Base-by-base conservation (phyloP, 1,140 invertebrate genomes). In the Ceratina japonica region DNA sequence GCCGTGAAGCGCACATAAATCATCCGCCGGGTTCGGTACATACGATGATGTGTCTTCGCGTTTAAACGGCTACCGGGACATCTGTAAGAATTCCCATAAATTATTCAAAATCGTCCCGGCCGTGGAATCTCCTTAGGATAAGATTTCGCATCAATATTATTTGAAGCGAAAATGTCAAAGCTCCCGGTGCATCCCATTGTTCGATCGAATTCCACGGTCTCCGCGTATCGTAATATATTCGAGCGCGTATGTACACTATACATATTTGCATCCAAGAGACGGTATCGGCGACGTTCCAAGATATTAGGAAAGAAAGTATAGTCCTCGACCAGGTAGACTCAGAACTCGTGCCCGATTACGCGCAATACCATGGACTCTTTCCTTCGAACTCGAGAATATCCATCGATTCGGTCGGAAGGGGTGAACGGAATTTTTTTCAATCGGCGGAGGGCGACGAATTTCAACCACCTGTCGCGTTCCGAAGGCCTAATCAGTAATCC, bases 381-480 rank as follows among this genome's bases (percentile, higher is more conserved):
- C 4, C 2, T 31, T 31, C 27, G 4, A 31, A 31, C 27, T 4
- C 27, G 27, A 4, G 1, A 31, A 31, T 31, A n/a, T n/a, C n/a
- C 27, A 31, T 31, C 27, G 2, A 31, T 31, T 31, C 27, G 18
- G 18, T 63, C n/a, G 24, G 10, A 20, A 37, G 4, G 18, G 18
- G 5, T 12, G 64, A 22, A 24, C n/a, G 20, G 37, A 51, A 49
- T 51, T 24, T n/a, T 22, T 59, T 58, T 71, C 20, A 0, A 20
- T 10, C n/a, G 22, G 1, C 13, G 3, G 56, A 16, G 7, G 13
- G 13, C 16, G 58, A 63, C 22, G 27, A 61, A 72, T 63, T 63
- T 78, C 69, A 31, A 78, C 69, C 75, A 78, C 49, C 69, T 78
- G 75, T 78, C 69, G 69, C 75, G 22, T 72, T 27, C 16, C 15